phyloP scores from a whole-genome alignment of 2,797 vertebrate genomes.

The Nyctalus aviator region DNA sequence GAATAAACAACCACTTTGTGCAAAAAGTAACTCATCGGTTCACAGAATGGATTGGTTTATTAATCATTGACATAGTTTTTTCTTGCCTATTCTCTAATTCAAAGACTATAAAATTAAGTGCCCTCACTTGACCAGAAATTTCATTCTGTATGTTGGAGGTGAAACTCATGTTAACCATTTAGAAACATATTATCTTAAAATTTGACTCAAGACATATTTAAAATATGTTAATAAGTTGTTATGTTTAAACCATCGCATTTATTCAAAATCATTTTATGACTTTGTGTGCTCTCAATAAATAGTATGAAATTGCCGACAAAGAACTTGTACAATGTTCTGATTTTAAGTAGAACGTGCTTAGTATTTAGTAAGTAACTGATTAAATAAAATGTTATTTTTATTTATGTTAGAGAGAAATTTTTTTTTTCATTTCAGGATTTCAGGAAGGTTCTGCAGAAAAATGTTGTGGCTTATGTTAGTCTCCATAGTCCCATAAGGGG shows the following conservation, averaged over 20 bases:
- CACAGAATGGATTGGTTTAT: conserved; percentile 70
- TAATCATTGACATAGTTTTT: conserved; percentile 75
- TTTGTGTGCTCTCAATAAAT: conserved; percentile 66
- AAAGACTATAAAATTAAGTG: conserved; percentile 66
- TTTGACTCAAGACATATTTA: conserved; percentile 76
- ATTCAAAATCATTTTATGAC: conserved; percentile 54
- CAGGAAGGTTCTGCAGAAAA: conserved; percentile 91
- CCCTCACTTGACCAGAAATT: conserved; percentile 35
- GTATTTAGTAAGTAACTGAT: background rate
- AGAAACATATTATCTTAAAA: conserved; percentile 77
- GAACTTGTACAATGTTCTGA: background rate
- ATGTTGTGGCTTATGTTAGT: conserved; percentile 93
- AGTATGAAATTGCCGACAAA: conserved; percentile 62
- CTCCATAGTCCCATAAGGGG: conserved; percentile 92
- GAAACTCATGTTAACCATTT: conserved; percentile 63
- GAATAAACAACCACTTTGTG: conserved; percentile 73
- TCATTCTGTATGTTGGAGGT: conserved; percentile 65
- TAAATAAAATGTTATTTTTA: background rate
- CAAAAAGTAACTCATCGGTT: conserved; percentile 78
- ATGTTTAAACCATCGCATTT: background rate
- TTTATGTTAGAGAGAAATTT: conserved; percentile 28
- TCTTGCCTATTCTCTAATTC: conserved; percentile 70
- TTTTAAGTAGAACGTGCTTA: background rate
- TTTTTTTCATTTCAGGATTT: conserved; percentile 90
- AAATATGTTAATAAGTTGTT: conserved; percentile 74